Evolutionary conservation across 2,797 vertebrate species (phyloP).

Genomic region (Myotis myotis): DNA sequence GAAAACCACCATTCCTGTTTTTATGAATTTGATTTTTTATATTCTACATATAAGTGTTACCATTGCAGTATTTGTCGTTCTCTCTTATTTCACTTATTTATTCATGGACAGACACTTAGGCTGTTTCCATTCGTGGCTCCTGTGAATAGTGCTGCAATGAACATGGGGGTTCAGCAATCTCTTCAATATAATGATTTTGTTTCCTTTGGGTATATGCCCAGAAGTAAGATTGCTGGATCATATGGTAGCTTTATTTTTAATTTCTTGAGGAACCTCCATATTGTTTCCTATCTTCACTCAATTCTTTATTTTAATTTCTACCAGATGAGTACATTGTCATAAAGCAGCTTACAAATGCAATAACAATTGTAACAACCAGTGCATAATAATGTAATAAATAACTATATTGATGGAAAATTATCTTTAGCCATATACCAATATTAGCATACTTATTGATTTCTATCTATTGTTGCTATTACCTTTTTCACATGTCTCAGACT

Average conservation of each 20-base stretch:
- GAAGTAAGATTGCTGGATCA: background rate
- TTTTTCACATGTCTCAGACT: background rate
- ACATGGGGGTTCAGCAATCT: background rate
- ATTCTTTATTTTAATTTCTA: conserved; percentile 49
- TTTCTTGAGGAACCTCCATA: background rate
- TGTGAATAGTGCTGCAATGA: background rate
- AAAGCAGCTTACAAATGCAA: background rate
- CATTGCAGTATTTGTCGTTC: background rate
- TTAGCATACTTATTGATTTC: background rate
- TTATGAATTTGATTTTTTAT: background rate
- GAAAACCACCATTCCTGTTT: background rate
- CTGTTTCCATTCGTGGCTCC: background rate
- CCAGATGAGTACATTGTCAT: background rate
- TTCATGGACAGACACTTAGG: background rate
- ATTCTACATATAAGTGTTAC: background rate
- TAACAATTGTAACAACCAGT: background rate
- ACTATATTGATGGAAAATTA: background rate
- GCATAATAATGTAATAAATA: background rate
- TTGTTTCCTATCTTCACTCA: background rate
- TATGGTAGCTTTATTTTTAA: background rate
- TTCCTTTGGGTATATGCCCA: background rate
- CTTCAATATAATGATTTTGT: background rate
- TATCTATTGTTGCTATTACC: background rate
- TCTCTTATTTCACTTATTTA: background rate
- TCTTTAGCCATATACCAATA: background rate